Evolutionary conservation across 2,797 vertebrate species (phyloP), one percentile per base, ranked within the genome.

Genomic region (Sebastes dallii): DNA sequence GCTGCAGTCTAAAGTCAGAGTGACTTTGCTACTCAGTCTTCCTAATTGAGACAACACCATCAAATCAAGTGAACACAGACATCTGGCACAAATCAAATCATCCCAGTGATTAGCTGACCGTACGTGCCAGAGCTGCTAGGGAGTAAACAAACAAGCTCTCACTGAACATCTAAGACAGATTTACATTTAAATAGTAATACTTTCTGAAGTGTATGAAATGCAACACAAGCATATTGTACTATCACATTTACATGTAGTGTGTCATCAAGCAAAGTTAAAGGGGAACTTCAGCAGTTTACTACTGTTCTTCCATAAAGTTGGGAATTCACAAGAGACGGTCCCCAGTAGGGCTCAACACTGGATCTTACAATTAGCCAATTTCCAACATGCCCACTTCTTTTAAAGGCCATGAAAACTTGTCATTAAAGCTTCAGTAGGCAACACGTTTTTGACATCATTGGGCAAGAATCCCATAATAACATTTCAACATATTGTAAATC

Each of bases 101-200:
- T 77, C 71, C 55, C 3, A 11, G 67, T 79, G 81, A 83, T 89
- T 75, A 84, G 55, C 64, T 79, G 83, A 79, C 80, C 60, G 6
- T 52, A 30, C 42, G 67, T 58, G 61, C 55, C 66, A 77, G 72
- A 72, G 72, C 54, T 74, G 65, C 59, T 13, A n/a, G 61, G 73
- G 66, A 79, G 66, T 54, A 69, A 75, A 82, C 77, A 84, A 86
- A 84, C 64, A 32, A 27, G 54, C 54, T 61, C 30, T 1, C 16
- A 64, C 70, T 77, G 59, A 66, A 77, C 61, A 75, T 65, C 20
- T 4, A 20, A 61, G 50, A 73, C 42, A 46, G 8, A 66, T 25
- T 64, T 27, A 69, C 30, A 80, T 75, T 77, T 22, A 72, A 46
- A 61, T 22, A 3, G 20, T 46, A 50, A 46, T 42, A 4, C 6